Conservation (phyloP, 1,140 invertebrate species). For the Drosophila neocordata region DNA sequence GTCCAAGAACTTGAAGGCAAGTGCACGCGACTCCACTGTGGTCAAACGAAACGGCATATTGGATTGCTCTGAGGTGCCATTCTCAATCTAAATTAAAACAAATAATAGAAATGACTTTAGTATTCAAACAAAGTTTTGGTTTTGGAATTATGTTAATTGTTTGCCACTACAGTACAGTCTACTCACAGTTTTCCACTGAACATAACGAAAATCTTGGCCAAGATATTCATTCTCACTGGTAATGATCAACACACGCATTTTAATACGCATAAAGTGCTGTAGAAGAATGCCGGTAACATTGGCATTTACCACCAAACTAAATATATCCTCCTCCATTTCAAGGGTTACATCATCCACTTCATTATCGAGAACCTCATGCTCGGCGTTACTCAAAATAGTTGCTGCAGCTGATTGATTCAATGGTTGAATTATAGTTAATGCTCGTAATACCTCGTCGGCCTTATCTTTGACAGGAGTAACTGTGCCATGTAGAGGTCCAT, state of each 20-base stretch:
- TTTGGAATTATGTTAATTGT: neutral
- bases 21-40: conserved; percentile 69
- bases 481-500: conserved; percentile 53
- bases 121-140: neutral
- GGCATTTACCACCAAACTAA: conserved; percentile 68
- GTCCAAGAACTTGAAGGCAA: conserved; percentile 73
- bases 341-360: conserved; percentile 57
- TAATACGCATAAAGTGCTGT: conserved; percentile 69
- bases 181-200: conserved; percentile 83
- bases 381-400: conserved; percentile 56
- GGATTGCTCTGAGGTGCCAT: conserved; percentile 71
- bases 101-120: conserved; percentile 9
- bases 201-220: conserved; percentile 78
- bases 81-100: conserved; percentile 59
- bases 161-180: conserved; percentile 71
- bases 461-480: conserved; percentile 58
- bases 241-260: conserved; percentile 77
- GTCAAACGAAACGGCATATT: conserved; percentile 71
- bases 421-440: conserved; percentile 53
- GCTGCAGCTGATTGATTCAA: conserved; percentile 55
- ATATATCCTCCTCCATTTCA: conserved; percentile 72
- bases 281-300: conserved; percentile 77
- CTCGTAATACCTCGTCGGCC: conserved; percentile 59
- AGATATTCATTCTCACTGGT: conserved; percentile 75
- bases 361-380: conserved; percentile 64